These are phyloP conservation scores for Paradoxurus hermaphroditus DNA, from an alignment of 2,113 vertebrate genomes.

Conservation along the genomic window DNA sequence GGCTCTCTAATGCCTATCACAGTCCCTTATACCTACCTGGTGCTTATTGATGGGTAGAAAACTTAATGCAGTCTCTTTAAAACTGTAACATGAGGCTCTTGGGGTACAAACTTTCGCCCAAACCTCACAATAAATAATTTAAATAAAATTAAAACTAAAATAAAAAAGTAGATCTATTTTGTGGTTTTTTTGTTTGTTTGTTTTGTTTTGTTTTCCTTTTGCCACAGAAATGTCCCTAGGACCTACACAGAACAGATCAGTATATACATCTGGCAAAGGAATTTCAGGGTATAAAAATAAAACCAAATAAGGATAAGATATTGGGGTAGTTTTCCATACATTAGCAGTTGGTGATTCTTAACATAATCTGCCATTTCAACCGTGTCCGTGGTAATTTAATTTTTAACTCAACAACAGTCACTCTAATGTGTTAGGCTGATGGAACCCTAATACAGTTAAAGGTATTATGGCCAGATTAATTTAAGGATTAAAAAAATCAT, in stretches of 20 bases:
- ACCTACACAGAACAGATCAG: neutral
- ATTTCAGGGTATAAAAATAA: neutral
- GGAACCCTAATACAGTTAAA: neutral
- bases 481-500: neutral
- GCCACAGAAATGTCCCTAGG: neutral
- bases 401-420: neutral
- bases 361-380: neutral
- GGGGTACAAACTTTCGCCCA: neutral
- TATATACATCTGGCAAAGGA: neutral
- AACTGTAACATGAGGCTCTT: neutral
- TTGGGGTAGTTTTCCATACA: neutral
- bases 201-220: neutral
- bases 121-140: neutral
- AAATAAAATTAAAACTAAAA: neutral
- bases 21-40: neutral
- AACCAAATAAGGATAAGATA: neutral
- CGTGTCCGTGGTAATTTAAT: neutral
- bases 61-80: neutral
- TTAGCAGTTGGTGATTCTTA: neutral
- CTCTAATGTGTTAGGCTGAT: neutral
- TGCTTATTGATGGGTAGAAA: neutral
- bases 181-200: too few relatives aligned
- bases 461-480: neutral
- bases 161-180: neutral
- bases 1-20: neutral